phyloP scores from a whole-genome alignment of 2,888 invertebrate species.

The Sceliomorpha sp. region DNA sequence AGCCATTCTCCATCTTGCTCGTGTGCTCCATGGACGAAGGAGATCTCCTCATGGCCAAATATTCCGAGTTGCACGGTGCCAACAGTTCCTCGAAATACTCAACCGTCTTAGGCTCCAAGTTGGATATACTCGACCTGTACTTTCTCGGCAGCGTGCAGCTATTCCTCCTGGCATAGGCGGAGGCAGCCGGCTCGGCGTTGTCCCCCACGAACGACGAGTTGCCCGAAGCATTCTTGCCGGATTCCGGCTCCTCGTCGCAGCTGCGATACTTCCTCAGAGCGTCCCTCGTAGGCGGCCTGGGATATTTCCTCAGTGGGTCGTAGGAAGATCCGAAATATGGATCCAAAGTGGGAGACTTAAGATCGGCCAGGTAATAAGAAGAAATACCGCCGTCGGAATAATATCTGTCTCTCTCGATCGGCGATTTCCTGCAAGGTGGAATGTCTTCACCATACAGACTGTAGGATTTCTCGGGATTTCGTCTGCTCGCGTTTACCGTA shows the following conservation, averaged over 20 bases:
- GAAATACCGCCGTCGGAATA: constrained; percentile 60
- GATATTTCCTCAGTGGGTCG: constrained; percentile 69
- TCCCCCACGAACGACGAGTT: too few species aligned
- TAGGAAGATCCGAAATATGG: constrained; percentile 61
- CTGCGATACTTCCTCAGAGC: constrained; percentile 65
- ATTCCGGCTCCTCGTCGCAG: constrained; percentile 60
- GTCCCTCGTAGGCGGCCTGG: constrained; percentile 68
- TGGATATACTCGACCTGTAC: constrained; percentile 66
- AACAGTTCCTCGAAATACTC: constrained; percentile 75
- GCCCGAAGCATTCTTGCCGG: constrained; percentile 63
- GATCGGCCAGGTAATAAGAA: constrained; percentile 59
- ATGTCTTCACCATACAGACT: constrained; percentile 66
- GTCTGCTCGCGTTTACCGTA: constrained; percentile 36
- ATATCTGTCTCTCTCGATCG: constrained; percentile 66
- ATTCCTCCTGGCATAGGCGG: too few species aligned
- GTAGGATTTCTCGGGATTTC: constrained; percentile 64
- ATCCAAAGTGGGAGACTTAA: constrained; percentile 61
- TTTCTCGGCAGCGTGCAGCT: constrained; percentile 65
- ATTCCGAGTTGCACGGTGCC: constrained; percentile 68
- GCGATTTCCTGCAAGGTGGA: constrained; percentile 62
- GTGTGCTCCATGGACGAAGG: too few species aligned
- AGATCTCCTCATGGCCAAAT: constrained; percentile 64
- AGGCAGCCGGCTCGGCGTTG: too few species aligned
- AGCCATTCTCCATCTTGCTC: constrained; percentile 61
- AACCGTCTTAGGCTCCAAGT: constrained; percentile 69